A percentile compares a stretch with the other conserved stretches of the same genome.
phyloP scores from a whole-genome alignment of 2,888 invertebrate species.

The Xylophagus ater region DNA sequence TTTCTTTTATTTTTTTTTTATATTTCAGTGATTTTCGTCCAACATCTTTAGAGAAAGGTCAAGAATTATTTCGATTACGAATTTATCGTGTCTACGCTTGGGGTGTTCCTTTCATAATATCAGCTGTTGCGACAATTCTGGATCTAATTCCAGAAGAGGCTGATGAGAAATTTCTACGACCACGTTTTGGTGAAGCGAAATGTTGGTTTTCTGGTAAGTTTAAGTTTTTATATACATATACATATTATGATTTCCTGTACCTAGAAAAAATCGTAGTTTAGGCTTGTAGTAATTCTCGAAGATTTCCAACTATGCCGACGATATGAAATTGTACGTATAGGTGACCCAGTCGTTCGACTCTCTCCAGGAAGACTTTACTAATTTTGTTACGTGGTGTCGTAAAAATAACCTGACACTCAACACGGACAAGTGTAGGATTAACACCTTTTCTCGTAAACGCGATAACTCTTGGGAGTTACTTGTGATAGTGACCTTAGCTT shows the following conservation, averaged over 20 bases:
- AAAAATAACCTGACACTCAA: no score
- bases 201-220: constrained; percentile 76
- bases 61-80: constrained; percentile 67
- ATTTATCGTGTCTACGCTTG: constrained; percentile 76
- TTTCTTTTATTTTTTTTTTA: constrained; percentile 18
- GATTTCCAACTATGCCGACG: no score
- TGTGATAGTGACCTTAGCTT: no score
- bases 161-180: constrained; percentile 52
- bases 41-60: constrained; percentile 72
- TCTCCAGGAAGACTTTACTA: no score
- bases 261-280: no score
- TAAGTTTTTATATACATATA: constrained; percentile 2
- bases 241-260: background rate
- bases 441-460: no score
- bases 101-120: constrained; percentile 70
- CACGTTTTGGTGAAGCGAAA: constrained; percentile 63
- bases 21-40: constrained; percentile 67
- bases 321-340: no score
- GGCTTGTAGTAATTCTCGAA: no score
- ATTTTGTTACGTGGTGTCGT: no score
- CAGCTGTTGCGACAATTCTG: constrained; percentile 59
- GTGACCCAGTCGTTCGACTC: no score
- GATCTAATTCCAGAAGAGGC: constrained; percentile 53
- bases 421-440: no score
- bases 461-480: no score